phyloP scores from a whole-genome alignment of 2,113 vertebrate species.

The Tupaia tana region DNA sequence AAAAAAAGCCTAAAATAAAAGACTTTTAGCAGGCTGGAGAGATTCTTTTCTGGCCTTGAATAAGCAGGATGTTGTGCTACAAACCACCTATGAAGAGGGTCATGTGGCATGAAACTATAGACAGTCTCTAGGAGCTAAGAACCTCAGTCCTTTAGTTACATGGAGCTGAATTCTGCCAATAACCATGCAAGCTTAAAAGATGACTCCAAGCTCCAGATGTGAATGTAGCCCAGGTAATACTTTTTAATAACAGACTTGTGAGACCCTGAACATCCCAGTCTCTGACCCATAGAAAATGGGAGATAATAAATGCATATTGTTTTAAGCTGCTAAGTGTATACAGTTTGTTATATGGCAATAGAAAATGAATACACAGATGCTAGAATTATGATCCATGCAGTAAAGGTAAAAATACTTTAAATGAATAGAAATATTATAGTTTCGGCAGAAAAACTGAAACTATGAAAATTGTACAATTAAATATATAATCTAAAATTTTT shows the following conservation, averaged over 20 bases:
- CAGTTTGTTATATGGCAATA: neutral
- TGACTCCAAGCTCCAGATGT: neutral
- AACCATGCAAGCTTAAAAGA: neutral
- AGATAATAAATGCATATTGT: neutral
- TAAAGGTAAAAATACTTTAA: constrained; percentile 24
- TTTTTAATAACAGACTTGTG: neutral
- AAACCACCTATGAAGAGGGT: neutral
- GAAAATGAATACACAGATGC: constrained; percentile 26
- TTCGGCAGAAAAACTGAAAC: neutral
- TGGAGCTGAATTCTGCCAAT: neutral
- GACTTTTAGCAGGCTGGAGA: neutral
- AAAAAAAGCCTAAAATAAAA: neutral
- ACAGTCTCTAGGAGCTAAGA: neutral
- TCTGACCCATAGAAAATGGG: neutral
- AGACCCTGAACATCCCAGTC: neutral
- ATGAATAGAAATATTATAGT: neutral
- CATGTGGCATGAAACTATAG: neutral
- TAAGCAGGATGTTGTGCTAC: neutral
- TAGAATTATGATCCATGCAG: neutral
- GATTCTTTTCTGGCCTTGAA: constrained; percentile 17
- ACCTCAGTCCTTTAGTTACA: neutral
- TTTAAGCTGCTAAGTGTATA: neutral
- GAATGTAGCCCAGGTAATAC: neutral
- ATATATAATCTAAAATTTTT: neutral
- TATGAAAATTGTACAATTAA: constrained; percentile 19